Base-by-base conservation (phyloP, 2,888 invertebrate genomes). In the Aricia artaxerxes region DNA sequence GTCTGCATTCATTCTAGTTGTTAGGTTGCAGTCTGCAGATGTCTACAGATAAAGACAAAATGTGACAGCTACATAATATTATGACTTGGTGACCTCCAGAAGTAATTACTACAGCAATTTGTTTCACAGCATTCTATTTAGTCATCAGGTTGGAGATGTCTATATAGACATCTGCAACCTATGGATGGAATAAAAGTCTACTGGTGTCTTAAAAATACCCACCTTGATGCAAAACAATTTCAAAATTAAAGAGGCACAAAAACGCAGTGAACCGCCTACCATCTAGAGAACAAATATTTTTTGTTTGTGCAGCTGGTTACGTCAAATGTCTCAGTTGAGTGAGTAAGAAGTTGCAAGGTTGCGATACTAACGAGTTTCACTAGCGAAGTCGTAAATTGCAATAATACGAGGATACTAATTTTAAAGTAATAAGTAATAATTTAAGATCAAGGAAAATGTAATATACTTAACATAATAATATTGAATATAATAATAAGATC, bases 301-400 rank as follows among this genome's bases (percentile, higher is more conserved):
- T 44, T 44, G 44, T 73, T 73, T 24, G 73, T 38, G 44, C 73
- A 73, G 73, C 40, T 73, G 40, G 44, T 73, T 73, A 44, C 73
- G 73, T 73, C 40, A 73, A 40, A 44, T 44, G 73, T 73, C 44
- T 73, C 73, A 73, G 40, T 73, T 3, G 40, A 44, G n/a, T 73
- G 44, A 73, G 73, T 73, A 73, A 44, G 44, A 44, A 73, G 73
- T 73, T 44, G 73, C 73, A 73, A 73, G 73, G 73, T 73, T 73
- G 44, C 44, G 40, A 44, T 73, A 40, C n/a, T 73, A 24, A 73
- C 44, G 3, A 73, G 73, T 73, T 73, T 73, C 73, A 44, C 73
- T 73, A n/a, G 7, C 69, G 13, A 69, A 69, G 35, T 69, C 7
- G 61, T 24, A 61, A 24, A 57, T 16, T 64, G 69, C 13, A 69